These are phyloP conservation scores for Acyrthosiphon pisum DNA, from an alignment of 1,140 invertebrate genomes.

Conservation along the genomic window DNA sequence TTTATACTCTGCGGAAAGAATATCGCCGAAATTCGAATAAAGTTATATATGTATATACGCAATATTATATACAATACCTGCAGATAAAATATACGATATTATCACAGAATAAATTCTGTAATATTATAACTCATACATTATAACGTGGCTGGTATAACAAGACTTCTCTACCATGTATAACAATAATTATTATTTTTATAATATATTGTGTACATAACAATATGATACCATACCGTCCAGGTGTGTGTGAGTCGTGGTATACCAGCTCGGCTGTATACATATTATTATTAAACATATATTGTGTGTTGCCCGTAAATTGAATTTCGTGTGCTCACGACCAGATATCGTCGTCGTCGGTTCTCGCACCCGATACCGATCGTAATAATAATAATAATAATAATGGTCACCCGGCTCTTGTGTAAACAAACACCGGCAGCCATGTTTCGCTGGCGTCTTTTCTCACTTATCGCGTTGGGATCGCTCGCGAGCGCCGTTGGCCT, in stretches of 20 bases:
- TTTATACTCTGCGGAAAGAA: not conserved
- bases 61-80: not conserved
- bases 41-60: not conserved
- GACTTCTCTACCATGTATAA: not conserved
- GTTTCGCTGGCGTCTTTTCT: conserved; percentile 41
- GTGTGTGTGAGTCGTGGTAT: not conserved
- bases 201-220: not conserved
- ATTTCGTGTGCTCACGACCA: conserved; percentile 35
- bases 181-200: not conserved
- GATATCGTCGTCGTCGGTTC: conserved; percentile 14
- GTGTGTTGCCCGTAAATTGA: conserved; percentile 30
- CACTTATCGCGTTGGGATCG: conserved; percentile 47
- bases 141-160: not conserved
- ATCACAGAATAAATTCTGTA: too few relatives aligned
- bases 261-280: not conserved
- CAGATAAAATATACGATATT: too few relatives aligned
- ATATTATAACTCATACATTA: too few relatives aligned
- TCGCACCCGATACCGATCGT: conserved; percentile 19
- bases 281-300: not conserved
- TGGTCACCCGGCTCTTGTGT: conserved; percentile 45
- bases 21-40: not conserved
- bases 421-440: conserved; percentile 54
- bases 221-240: not conserved
- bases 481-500: conserved; percentile 10
- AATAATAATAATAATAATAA: not conserved